A percentile compares a stretch with the other conserved stretches of the same genome.
These are phyloP conservation scores for Motacilla tschutschensis DNA, from an alignment of 2,113 vertebrate species.

Conservation along the genomic window DNA sequence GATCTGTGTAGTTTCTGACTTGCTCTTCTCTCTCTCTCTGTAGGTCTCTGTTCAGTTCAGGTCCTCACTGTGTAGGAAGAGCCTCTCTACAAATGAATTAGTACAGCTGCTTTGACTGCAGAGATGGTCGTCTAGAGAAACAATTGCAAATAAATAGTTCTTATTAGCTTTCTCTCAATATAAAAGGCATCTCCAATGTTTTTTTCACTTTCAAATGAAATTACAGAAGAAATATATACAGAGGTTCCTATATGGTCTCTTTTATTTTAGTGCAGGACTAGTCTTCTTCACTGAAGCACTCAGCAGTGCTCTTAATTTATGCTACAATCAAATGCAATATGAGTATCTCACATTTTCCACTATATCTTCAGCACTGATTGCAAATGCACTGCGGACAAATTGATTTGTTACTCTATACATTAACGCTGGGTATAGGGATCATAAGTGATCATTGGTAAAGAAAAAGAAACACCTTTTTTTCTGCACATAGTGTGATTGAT, in stretches of 20 bases:
- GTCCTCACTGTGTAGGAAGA: background rate
- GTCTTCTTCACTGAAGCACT: background rate
- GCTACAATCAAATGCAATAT: background rate
- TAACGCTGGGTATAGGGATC: background rate
- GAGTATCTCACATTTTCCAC: background rate
- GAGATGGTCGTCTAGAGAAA: background rate
- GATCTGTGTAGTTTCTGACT: background rate
- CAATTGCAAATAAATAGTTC: background rate
- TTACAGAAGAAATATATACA: background rate
- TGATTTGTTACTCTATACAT: background rate
- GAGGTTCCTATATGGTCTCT: background rate
- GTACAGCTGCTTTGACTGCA: background rate
- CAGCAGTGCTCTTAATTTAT: background rate
- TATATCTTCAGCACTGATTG: background rate
- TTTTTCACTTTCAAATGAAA: background rate
- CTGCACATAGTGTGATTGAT: background rate
- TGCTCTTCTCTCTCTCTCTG: background rate
- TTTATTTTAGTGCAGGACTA: background rate
- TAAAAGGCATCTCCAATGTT: background rate
- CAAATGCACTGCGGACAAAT: background rate
- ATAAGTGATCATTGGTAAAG: background rate
- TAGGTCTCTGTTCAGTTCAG: background rate
- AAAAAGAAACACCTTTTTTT: background rate
- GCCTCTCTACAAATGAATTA: background rate
- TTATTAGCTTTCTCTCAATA: background rate